These are phyloP conservation scores for Urophycis tenuis DNA, from an alignment of 2,797 vertebrate species.

Conservation along the genomic window DNA sequence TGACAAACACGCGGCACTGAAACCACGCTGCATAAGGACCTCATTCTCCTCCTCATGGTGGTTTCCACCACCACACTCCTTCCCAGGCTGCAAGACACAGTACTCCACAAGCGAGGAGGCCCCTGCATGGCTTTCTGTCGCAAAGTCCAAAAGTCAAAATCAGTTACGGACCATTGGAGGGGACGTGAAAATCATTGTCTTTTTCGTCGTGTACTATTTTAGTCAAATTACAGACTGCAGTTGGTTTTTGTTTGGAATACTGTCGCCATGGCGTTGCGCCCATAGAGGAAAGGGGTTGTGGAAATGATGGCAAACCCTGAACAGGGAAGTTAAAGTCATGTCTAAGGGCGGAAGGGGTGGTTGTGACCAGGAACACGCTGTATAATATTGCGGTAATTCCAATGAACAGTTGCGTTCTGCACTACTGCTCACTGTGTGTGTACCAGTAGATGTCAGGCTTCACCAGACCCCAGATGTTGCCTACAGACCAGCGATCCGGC, in stretches of 20 bases:
- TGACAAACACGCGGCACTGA: background rate
- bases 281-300: slow-evolving; percentile 17
- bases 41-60: slow-evolving; percentile 12
- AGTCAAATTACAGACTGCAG: slow-evolving; percentile 42
- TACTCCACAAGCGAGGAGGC: background rate
- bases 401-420: background rate
- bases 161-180: background rate
- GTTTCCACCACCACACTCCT: background rate
- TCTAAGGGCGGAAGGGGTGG: slow-evolving; percentile 16
- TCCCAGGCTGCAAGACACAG: background rate
- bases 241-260: slow-evolving; percentile 1
- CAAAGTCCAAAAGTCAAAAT: background rate
- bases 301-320: slow-evolving; percentile 10
- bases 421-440: slow-evolving; percentile 5
- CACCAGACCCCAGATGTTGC: background rate
- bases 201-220: slow-evolving; percentile 9
- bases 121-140: background rate
- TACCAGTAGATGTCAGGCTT: slow-evolving; percentile 35
- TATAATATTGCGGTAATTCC: slow-evolving; percentile 12
- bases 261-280: slow-evolving; percentile 18
- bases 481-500: background rate
- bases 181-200: background rate
- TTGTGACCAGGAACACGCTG: slow-evolving; percentile 4
- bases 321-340: slow-evolving; percentile 9
- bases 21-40: background rate